Base-by-base conservation (phyloP, 2,797 vertebrate genomes). In the Manis crassicaudata region DNA sequence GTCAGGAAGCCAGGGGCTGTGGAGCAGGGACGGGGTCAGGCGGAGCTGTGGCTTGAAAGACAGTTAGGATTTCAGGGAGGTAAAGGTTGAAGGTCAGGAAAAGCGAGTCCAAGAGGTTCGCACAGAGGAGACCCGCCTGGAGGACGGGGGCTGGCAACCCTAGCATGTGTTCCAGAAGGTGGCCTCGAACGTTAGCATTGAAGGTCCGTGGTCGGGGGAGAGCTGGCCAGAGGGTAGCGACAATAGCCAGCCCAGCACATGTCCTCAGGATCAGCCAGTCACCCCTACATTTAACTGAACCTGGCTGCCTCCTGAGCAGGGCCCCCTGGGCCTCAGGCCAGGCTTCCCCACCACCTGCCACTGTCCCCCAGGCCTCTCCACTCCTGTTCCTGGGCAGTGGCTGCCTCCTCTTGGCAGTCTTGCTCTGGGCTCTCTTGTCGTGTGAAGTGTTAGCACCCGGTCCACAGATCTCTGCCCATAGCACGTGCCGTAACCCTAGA, bases 221-320 rank as follows among this genome's bases (percentile, higher is more conserved):
- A 62, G 43, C n/a, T 1, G 5, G 6, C 70, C 27, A 7, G 2
- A 56, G 77, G 37, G 32, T 1, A 7, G 16, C 29, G 35, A 5
- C 79, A 17, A 0, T 2, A 18, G 37, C 50, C 37, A 11, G 32
- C 72, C 18, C 8, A 56, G 60, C 1, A 0, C 1, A 0, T 7
- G 12, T 72, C 77, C 73, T 18, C 20, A 35, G 82, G 18, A 32
- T 50, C 62, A 35, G 18, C 60, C 25, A 32, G 56, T 12, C 17
- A 0, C 46, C 85, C 85, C 58, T 50, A 11, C 46, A 21, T 46
- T 20, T 6, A 2, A 16, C 67, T 9, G n/a, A 27, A 43, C n/a
- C 2, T 7, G 0, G 18, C 75, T 23, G 23, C 52, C 32, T 72
- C 21, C 18, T 9, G 13, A 21, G 68, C 35, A 10, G 4, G 1